Evolutionary conservation across 2,797 vertebrate genomes (phyloP).

Genomic region (Gila robusta): DNA sequence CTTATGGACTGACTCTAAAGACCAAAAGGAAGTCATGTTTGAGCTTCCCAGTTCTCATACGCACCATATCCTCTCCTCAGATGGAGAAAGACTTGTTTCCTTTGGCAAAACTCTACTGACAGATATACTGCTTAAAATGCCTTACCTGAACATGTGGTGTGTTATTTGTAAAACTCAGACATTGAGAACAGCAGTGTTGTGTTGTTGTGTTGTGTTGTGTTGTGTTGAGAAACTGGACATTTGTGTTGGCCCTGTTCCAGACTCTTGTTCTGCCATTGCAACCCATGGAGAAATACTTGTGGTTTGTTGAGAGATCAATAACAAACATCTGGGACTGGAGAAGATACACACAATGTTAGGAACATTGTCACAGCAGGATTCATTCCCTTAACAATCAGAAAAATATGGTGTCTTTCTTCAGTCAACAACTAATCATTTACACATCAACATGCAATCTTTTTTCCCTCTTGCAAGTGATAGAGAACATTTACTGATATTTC

Average conservation of each 20-base stretch:
- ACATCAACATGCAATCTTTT: neutral
- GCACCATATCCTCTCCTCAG: constrained; percentile 15
- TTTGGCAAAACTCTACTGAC: neutral
- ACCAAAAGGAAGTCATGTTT: constrained; percentile 27
- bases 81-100: constrained; percentile 10
- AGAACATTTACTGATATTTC: neutral
- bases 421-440: neutral
- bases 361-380: neutral
- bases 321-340: neutral
- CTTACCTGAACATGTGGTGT: constrained; percentile 7
- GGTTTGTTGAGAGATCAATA: constrained; percentile 2
- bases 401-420: neutral
- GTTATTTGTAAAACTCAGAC: neutral
- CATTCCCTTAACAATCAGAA: neutral
- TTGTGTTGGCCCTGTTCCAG: constrained; percentile 18
- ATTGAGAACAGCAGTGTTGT: neutral
- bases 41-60: constrained; percentile 16
- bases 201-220: neutral
- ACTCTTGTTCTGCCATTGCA: neutral
- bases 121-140: neutral
- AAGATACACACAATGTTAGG: neutral
- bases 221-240: neutral
- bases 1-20: constrained; percentile 5
- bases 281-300: neutral
- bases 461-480: neutral